Base-by-base conservation (phyloP, 2,113 vertebrate genomes). In the Mormoops blainvillei region DNA sequence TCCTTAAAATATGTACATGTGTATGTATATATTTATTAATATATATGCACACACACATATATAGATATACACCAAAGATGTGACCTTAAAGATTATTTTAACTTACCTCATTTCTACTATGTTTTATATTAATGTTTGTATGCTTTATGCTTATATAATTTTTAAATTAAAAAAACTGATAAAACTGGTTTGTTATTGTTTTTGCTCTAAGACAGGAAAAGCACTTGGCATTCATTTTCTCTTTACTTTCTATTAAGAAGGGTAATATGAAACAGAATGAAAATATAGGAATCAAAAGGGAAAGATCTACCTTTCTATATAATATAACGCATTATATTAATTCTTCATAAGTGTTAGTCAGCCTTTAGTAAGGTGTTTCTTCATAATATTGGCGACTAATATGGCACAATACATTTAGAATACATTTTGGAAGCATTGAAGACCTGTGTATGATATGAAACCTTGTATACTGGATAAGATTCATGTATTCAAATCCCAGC, bases 341-440 rank as follows among this genome's bases (percentile, higher is more conserved):
- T 76, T 81, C 22, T 86, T 89, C 71, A 14, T 63, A 19, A 58
- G 18, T 94, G 5, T 77, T 65, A 73, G 67, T 74, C 50, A 28
- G 26, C 65, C 15, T 78, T 95, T 36, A 95, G 16, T 22, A 91
- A 87, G 90, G 52, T 24, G 4, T 11, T 84, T 83, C 87, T 80
- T 85, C 67, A 33, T 61, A 78, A 7, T 48, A 65, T 36, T 58
- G 45, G 33, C 38, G 38, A 86, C 36, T 65, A 87, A 65, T 38
- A 87, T 50, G 38, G 41, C 83, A 86, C 26, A 70, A 36, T 38
- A 80, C 31, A n/a, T n/a, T n/a, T n/a, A n/a, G n/a, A n/a, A n/a
- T n/a, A 91, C 14, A 36, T 77, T 92, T 88, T 63, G 22, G n/a
- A 89, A 89, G 74, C 45, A 43, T 82, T 89, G 36, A 89, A 96